These are phyloP conservation scores for Meda fulgida DNA, from an alignment of 2,797 vertebrate species.

Conservation along the genomic window DNA sequence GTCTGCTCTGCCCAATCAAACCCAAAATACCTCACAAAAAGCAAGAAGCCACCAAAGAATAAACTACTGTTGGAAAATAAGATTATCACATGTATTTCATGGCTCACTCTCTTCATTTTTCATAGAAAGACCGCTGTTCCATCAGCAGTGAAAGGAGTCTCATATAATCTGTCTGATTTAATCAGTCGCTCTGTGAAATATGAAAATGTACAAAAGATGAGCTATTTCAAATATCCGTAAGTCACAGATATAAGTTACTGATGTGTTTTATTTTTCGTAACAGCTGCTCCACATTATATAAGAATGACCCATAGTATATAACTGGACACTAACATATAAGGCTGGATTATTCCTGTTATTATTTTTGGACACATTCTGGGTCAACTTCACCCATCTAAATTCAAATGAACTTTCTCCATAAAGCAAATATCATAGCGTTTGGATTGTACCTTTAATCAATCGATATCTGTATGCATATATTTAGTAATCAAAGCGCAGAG, in stretches of 20 bases:
- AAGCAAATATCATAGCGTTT: not conserved
- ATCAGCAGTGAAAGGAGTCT: constrained; percentile 17
- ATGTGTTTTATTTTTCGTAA: not conserved
- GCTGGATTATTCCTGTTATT: not conserved
- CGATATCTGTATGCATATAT: not conserved
- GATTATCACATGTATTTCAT: not conserved
- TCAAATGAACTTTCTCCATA: not conserved
- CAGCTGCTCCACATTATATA: not conserved
- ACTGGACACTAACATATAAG: not conserved
- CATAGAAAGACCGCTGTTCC: not conserved
- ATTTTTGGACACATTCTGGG: not conserved
- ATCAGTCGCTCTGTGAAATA: not conserved
- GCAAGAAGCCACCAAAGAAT: constrained; percentile 23
- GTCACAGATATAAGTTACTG: not conserved
- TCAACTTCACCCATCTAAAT: not conserved
- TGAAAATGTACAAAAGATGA: not conserved
- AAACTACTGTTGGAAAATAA: not conserved
- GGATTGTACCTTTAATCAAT: constrained; percentile 12
- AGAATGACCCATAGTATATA: not conserved
- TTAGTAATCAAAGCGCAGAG: constrained; percentile 19
- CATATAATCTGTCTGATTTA: constrained; percentile 11
- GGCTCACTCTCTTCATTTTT: constrained; percentile 9
- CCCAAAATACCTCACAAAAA: constrained; percentile 11
- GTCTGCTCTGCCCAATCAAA: constrained; percentile 31
- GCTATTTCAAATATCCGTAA: not conserved